Conservation (phyloP, 2,797 vertebrate species). For the Neosilurus mollespiculum region DNA sequence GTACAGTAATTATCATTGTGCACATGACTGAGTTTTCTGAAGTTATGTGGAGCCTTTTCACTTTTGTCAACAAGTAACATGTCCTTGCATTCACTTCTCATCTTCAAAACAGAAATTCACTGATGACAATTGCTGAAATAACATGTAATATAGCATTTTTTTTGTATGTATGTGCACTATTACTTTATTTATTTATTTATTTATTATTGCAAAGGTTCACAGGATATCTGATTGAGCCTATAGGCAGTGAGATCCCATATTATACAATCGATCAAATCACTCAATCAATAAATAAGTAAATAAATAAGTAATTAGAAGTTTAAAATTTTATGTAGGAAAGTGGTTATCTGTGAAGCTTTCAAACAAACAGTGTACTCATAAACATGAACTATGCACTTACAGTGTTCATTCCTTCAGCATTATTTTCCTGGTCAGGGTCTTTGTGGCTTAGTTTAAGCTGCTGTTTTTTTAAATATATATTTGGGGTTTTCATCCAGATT, state of each 20-base stretch:
- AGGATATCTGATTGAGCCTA: not conserved
- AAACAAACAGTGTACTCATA: too few species aligned
- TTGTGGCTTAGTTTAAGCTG: not conserved
- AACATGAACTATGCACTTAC: not conserved
- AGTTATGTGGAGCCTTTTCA: not conserved
- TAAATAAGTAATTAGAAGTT: not conserved
- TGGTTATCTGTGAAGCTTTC: not conserved
- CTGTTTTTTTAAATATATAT: not conserved
- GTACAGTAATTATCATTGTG: conserved; percentile 10
- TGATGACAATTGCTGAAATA: not conserved
- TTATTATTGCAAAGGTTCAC: not conserved
- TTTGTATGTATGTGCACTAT: not conserved
- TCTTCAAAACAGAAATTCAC: not conserved
- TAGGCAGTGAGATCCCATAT: not conserved
- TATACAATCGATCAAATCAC: too few species aligned
- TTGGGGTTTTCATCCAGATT: not conserved
- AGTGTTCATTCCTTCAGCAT: not conserved
- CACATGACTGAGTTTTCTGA: not conserved
- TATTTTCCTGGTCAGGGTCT: not conserved
- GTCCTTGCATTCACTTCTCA: not conserved
- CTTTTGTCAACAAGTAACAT: not conserved
- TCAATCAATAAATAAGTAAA: not conserved
- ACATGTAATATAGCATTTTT: too few species aligned
- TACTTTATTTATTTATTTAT: not conserved
- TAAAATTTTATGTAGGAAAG: not conserved